These are phyloP conservation scores for Zoanthus sociatus DNA, from an alignment of 92 coral and sea anemone genomes.

Conservation along the genomic window DNA sequence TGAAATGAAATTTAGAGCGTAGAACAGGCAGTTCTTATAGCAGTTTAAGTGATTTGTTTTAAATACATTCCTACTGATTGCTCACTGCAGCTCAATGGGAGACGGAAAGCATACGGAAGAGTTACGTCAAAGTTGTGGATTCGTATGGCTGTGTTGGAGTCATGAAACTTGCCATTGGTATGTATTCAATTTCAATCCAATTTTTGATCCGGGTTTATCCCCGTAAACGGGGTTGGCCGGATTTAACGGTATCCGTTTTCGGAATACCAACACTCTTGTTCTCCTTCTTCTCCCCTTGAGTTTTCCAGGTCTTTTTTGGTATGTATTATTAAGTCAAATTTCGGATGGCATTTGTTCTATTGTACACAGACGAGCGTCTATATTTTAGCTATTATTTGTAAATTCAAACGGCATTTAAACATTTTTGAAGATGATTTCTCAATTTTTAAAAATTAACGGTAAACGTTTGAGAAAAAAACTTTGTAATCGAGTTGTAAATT, in stretches of 20 bases:
- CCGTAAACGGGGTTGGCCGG: no score
- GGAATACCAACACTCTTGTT: no score
- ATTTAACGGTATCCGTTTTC: no score
- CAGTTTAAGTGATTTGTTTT: background rate
- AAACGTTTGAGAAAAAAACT: no score
- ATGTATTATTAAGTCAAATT: background rate
- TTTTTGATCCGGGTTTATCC: no score
- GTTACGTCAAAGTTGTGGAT: conserved; percentile 88
- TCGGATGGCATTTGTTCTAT: background rate
- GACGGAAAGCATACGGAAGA: conserved; percentile 92
- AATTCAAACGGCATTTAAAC: background rate
- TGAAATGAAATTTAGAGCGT: background rate
- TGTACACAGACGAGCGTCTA: no score
- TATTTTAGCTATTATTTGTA: no score
- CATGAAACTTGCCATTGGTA: conserved; percentile 86
- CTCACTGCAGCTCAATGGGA: conserved; percentile 88
- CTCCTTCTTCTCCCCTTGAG: no score
- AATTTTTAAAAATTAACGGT: no score
- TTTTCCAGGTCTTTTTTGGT: conserved; percentile 48
- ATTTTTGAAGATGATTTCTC: no score
- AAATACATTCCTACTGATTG: background rate
- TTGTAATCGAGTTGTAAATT: no score
- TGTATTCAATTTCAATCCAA: background rate
- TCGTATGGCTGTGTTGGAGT: conserved; percentile 97
- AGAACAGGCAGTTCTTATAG: background rate